These are phyloP conservation scores for Heliconius hewitsoni DNA, from an alignment of 1,140 invertebrate genomes.

Conservation along the genomic window DNA sequence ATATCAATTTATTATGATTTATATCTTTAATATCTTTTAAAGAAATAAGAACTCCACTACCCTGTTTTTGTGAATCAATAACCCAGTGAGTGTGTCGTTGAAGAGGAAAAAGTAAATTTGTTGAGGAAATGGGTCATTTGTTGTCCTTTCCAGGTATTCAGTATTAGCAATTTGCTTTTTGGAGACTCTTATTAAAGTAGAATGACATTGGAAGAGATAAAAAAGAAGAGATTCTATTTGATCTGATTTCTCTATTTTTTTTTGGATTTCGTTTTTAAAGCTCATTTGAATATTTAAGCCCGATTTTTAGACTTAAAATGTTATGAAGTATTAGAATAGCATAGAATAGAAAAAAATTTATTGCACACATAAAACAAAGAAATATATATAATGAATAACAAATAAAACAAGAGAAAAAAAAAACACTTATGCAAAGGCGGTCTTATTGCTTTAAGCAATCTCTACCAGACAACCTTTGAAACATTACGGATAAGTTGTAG, in stretches of 20 bases:
- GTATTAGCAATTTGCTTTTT: slow-evolving; percentile 54
- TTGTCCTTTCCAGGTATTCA: slow-evolving; percentile 56
- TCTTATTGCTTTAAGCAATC: too few relatives aligned
- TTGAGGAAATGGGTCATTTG: slow-evolving; percentile 60
- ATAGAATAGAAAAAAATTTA: too few relatives aligned
- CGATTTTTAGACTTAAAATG: too few relatives aligned
- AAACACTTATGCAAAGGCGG: too few relatives aligned
- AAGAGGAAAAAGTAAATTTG: slow-evolving; percentile 47
- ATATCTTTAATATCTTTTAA: background rate
- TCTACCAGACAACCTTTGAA: too few relatives aligned
- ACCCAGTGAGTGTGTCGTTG: slow-evolving; percentile 23
- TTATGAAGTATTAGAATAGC: too few relatives aligned
- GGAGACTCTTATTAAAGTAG: background rate
- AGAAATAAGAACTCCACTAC: background rate
- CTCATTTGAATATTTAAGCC: too few relatives aligned
- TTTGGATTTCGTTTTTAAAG: background rate
- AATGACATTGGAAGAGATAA: background rate
- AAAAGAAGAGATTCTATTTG: background rate
- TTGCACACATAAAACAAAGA: too few relatives aligned
- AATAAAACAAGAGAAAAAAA: too few relatives aligned
- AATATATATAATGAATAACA: too few relatives aligned
- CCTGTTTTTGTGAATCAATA: background rate
- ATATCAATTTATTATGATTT: background rate
- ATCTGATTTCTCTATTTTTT: background rate
- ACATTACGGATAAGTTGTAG: too few relatives aligned